phyloP scores from a whole-genome alignment of 2,113 vertebrate species.

The Cyprinodon brontotheroides region DNA sequence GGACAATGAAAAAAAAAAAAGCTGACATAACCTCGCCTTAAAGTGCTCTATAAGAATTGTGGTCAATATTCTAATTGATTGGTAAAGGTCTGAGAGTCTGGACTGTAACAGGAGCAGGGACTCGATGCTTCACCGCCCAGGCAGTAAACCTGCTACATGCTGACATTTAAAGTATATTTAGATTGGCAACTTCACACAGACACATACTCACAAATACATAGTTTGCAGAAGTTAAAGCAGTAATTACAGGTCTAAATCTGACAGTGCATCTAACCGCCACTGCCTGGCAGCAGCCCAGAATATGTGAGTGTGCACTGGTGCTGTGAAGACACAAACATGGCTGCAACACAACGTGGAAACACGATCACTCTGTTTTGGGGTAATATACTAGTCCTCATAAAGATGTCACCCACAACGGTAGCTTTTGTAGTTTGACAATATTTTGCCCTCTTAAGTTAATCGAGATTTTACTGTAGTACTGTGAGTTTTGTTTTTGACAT shows the following conservation, averaged over 20 bases:
- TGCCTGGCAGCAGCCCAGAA: constrained; percentile 41
- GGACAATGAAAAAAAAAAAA: not conserved
- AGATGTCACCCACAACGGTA: too few species aligned
- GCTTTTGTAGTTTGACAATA: constrained; percentile 2
- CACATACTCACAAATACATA: constrained; percentile 34
- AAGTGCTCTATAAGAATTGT: not conserved
- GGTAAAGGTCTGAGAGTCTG: not conserved
- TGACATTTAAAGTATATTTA: constrained; percentile 7
- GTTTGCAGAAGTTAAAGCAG: constrained; percentile 38
- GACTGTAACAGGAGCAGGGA: not conserved
- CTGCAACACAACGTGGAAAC: not conserved
- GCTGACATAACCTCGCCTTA: not conserved
- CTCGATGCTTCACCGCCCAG: not conserved
- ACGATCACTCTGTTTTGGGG: not conserved
- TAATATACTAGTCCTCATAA: not conserved
- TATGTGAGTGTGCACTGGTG: constrained; percentile 29
- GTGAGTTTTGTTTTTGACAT: too few species aligned
- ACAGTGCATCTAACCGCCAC: constrained; percentile 53
- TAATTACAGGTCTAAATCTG: constrained; percentile 68
- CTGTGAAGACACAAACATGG: not conserved
- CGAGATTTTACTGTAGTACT: too few species aligned
- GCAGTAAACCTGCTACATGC: constrained; percentile 16
- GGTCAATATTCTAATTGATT: not conserved
- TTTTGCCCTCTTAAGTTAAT: too few species aligned
- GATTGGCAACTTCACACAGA: constrained; percentile 26